Evolutionary conservation across 2,797 vertebrate genomes (phyloP).

Genomic region (Pseudocheirus occidentalis): DNA sequence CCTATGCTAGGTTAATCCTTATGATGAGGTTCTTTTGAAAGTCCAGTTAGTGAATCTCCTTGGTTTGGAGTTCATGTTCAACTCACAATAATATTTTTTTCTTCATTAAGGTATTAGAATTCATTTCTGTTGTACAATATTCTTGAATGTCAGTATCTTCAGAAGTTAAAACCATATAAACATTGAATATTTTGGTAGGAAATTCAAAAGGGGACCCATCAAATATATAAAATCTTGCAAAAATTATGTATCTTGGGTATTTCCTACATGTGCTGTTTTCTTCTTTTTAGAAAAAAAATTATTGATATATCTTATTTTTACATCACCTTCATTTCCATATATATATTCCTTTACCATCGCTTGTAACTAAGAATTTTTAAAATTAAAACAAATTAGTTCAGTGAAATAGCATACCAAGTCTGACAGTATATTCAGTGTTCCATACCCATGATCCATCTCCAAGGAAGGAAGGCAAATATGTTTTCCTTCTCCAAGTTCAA

Average conservation of each 20-base stretch:
- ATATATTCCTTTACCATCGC: background rate
- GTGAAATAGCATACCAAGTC: background rate
- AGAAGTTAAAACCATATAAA: background rate
- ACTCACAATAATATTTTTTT: background rate
- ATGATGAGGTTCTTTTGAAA: background rate
- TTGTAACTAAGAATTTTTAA: background rate
- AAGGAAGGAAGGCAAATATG: background rate
- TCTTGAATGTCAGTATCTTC: background rate
- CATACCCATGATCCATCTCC: background rate
- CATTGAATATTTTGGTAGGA: background rate
- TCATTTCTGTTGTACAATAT: background rate
- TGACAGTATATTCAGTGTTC: background rate
- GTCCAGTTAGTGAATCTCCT: background rate
- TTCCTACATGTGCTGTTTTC: background rate
- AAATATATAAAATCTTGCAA: background rate
- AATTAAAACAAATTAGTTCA: background rate
- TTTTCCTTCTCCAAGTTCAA: background rate
- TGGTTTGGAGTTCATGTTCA: background rate
- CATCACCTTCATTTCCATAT: background rate
- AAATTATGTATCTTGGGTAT: background rate
- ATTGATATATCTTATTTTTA: background rate
- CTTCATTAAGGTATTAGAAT: background rate
- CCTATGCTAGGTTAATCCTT: background rate
- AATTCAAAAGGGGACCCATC: background rate
- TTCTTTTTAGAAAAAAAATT: background rate